phyloP scores from a whole-genome alignment of 1,140 invertebrate species.

The Cyrtorhinus lividipennis region DNA sequence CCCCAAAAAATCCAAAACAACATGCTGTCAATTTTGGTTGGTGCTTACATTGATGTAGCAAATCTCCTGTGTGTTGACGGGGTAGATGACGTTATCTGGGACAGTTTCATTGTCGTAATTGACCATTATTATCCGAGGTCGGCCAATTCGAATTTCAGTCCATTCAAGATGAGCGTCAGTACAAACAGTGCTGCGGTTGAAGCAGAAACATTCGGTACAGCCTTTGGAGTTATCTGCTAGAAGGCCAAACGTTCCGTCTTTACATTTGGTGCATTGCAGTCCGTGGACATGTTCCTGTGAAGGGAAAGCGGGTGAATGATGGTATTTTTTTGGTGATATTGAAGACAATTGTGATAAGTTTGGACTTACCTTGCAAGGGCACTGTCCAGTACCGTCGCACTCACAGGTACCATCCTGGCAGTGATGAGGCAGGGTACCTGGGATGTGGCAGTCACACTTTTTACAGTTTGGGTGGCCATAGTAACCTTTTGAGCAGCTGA shows the following conservation, averaged over 20 bases:
- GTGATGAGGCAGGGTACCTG: slow-evolving; percentile 45
- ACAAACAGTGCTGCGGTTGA: slow-evolving; percentile 60
- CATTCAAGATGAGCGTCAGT: slow-evolving; percentile 61
- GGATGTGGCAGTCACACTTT: slow-evolving; percentile 57
- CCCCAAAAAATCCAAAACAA: too few species aligned
- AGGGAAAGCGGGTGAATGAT: slow-evolving; percentile 19
- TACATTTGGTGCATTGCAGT: slow-evolving; percentile 67
- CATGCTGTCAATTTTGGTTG: too few species aligned
- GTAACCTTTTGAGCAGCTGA: slow-evolving; percentile 65
- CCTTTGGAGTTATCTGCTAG: slow-evolving; percentile 52
- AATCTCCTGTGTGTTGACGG: slow-evolving; percentile 33
- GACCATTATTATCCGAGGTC: slow-evolving; percentile 39
- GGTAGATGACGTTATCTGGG: slow-evolving; percentile 27
- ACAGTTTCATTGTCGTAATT: slow-evolving; percentile 30
- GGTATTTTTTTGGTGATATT: neutral
- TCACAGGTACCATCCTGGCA: slow-evolving; percentile 52
- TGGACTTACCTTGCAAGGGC: slow-evolving; percentile 60
- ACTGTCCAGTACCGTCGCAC: slow-evolving; percentile 62
- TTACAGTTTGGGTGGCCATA: slow-evolving; percentile 81
- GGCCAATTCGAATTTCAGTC: slow-evolving; percentile 48
- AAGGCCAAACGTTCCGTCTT: slow-evolving; percentile 68
- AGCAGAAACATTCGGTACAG: slow-evolving; percentile 77
- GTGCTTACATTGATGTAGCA: slow-evolving; percentile 34
- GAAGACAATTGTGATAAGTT: neutral
- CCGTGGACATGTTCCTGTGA: slow-evolving; percentile 61